Evolutionary conservation across 2,888 invertebrate species (phyloP).

Genomic region (Hydrotaea diabolus): DNA sequence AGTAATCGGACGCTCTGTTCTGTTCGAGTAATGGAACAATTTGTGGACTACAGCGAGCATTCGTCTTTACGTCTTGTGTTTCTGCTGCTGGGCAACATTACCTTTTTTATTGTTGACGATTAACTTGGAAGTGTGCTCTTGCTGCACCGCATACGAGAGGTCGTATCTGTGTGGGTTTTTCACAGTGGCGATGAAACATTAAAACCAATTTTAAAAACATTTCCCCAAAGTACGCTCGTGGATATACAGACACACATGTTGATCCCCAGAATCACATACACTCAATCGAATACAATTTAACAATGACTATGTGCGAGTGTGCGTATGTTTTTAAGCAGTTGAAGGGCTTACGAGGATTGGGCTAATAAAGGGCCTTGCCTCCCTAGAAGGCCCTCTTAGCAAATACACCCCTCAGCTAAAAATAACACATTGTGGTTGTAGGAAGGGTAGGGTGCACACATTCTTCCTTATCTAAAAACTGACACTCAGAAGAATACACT

Average conservation of each 20-base stretch:
- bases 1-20: constrained; percentile 20
- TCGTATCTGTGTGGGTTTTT: neutral
- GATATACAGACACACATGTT: neutral
- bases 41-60: neutral
- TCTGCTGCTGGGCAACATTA: constrained; percentile 20
- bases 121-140: neutral
- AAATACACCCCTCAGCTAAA: no score
- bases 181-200: constrained; percentile 8
- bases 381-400: no score
- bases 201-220: constrained; percentile 30
- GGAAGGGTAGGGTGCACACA: no score
- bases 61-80: neutral
- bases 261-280: constrained; percentile 1
- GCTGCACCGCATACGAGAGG: neutral
- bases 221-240: neutral
- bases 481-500: no score
- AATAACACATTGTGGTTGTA: no score
- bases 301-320: neutral
- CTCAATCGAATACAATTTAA: constrained; percentile 17
- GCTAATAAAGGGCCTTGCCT: no score
- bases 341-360: no score
- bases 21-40: constrained; percentile 30
- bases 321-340: constrained; percentile 16
- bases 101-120: constrained; percentile 21
- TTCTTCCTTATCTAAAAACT: no score